Evolutionary conservation across 92 coral and sea anemone genomes (phyloP), one percentile per base, ranked within the genome.

Genomic region (Phenganax stokvisi): DNA sequence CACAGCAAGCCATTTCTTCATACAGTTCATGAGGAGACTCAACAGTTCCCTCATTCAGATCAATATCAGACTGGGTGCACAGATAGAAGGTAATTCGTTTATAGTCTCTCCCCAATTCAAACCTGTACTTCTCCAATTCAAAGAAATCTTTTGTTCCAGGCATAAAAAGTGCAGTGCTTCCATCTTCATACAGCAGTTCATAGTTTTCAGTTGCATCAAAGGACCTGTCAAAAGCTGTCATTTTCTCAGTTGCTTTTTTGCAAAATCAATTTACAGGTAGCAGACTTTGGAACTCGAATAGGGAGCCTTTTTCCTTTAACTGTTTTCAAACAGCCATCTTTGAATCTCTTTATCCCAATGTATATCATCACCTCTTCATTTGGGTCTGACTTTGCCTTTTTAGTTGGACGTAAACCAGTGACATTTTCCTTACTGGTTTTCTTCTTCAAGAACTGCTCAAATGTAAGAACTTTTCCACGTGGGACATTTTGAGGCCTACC

Each of bases 241-340:
- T 74, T 76, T 84, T 84, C 62, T 84, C 82, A 75, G 67, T 76
- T 54, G 76, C 86, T 56, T 76, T 76, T 84, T 51, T 84, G 73
- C 56, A 63, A 79, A 60, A 75, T 84, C 29, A 72, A 68, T 13
- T 79, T 79, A 31, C 76, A 66, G 57, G 81, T 80, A 84, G 86
- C 81, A 63, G 83, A 71, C 82, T 66, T 76, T 84, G 82, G 82
- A 62, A 84, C 82, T 75, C 80, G 64, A 51, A 84, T 75, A 75
- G 86, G 86, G 72, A 84, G 86, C 51, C 86, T 72, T 80, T 84
- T 84, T 53, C 82, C 75, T 67, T 72, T 75, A 53, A 84, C 82
- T n/a, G 86, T 79, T 66, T 84, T 84, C 65, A 84, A 44, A 47
- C 58, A 72, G 12, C 71, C 82, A 71, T 76, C 86, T 66, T 76